These are phyloP conservation scores for Fregata magnificens DNA, from an alignment of 2,113 vertebrate species.

Conservation along the genomic window DNA sequence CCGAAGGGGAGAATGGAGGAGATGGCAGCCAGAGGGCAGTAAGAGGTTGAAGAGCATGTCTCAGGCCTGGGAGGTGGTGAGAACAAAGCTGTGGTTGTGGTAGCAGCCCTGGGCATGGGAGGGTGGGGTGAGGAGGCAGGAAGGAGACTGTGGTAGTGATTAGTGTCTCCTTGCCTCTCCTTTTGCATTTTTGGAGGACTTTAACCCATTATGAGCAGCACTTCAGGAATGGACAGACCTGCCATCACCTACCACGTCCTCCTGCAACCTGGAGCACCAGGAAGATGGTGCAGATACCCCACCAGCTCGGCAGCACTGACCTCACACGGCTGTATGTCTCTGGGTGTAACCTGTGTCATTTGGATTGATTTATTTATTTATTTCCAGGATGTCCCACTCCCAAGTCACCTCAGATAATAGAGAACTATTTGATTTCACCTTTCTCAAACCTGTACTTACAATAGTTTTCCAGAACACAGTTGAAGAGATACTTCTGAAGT, in stretches of 20 bases:
- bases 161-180: not conserved
- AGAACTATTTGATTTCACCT: not conserved
- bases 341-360: not conserved
- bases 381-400: not conserved
- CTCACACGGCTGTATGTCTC: not conserved
- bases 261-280: not conserved
- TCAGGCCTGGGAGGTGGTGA: not conserved
- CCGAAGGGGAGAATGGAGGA: not conserved
- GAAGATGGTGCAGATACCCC: not conserved
- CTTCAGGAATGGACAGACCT: not conserved
- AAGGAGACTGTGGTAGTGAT: not conserved
- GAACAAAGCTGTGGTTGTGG: not conserved
- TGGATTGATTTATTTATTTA: not conserved
- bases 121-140: not conserved
- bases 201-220: not conserved
- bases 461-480: not conserved
- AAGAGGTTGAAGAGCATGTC: not conserved
- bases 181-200: not conserved
- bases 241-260: not conserved
- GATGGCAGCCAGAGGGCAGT: not conserved
- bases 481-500: not conserved
- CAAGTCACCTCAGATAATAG: not conserved
- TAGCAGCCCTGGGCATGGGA: not conserved
- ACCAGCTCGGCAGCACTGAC: not conserved
- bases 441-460: not conserved